A percentile compares a stretch with the other conserved stretches of the same genome.
Conservation (phyloP, 2,113 vertebrate species). For the Chelonoidis abingdonii region DNA sequence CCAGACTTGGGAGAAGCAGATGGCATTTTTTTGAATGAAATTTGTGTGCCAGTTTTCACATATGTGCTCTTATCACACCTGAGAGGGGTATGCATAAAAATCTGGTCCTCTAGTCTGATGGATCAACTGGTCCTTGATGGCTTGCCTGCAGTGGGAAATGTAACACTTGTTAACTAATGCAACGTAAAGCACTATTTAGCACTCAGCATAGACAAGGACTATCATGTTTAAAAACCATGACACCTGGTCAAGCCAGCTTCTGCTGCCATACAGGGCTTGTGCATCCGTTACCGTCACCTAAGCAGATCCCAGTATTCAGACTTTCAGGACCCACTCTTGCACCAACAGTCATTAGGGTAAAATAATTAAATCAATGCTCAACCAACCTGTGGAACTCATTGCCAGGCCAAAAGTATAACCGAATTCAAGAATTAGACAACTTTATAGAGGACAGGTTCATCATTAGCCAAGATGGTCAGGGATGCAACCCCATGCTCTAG, state of each 20-base stretch:
- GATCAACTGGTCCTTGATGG: background rate
- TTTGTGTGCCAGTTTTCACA: background rate
- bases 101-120: background rate
- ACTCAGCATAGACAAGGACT: background rate
- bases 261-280: background rate
- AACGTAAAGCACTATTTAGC: background rate
- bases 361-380: background rate
- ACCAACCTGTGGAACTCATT: background rate
- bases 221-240: background rate
- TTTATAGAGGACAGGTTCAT: background rate
- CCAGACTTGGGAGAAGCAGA: background rate
- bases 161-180: background rate
- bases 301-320: background rate
- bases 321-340: background rate
- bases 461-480: background rate
- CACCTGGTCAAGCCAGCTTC: background rate
- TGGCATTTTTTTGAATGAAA: background rate
- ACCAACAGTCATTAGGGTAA: background rate
- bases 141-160: background rate
- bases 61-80: background rate
- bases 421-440: background rate
- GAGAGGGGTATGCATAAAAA: background rate
- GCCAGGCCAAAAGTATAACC: background rate
- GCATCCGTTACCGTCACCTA: background rate
- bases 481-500: background rate